A percentile compares a stretch with the other conserved stretches of the same genome.
phyloP scores from a whole-genome alignment of 1,140 invertebrate genomes.

The Marisa cornuarietis region DNA sequence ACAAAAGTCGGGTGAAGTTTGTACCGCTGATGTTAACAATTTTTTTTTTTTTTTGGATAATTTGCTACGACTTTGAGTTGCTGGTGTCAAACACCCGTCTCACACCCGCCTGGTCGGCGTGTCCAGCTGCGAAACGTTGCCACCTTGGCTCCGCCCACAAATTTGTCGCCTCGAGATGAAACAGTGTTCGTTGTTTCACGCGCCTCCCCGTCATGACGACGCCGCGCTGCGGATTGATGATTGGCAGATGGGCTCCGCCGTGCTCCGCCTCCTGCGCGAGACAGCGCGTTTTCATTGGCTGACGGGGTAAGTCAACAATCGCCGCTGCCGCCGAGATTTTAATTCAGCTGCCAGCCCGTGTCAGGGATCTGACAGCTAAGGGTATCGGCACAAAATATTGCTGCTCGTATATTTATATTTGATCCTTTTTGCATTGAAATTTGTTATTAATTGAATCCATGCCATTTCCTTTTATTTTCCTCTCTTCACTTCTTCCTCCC shows the following conservation, averaged over 20 bases:
- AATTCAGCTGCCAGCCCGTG: slow-evolving; percentile 15
- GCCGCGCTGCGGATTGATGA: background rate
- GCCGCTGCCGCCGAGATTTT: background rate
- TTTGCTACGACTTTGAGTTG: no score
- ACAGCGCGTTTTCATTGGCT: background rate
- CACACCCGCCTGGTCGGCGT: background rate
- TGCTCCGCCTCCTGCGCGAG: background rate
- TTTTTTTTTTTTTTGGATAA: no score
- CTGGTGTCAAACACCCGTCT: background rate
- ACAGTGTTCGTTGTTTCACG: background rate
- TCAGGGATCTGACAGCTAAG: background rate
- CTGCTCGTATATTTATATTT: no score
- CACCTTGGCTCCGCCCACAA: no score
- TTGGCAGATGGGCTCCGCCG: background rate
- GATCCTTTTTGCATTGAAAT: no score
- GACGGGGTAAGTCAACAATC: background rate
- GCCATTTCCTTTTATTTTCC: background rate
- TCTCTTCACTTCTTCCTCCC: background rate
- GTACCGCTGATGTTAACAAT: no score
- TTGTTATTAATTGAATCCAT: no score
- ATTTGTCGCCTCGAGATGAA: slow-evolving; percentile 8
- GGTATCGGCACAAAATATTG: no score
- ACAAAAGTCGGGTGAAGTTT: no score
- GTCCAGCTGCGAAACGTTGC: background rate
- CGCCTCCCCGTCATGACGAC: background rate